Percentiles rank a stretch among this genome's conserved stretches.
phyloP scores from a whole-genome alignment of 2,888 invertebrate genomes.

The Enchytraeus crypticus region DNA sequence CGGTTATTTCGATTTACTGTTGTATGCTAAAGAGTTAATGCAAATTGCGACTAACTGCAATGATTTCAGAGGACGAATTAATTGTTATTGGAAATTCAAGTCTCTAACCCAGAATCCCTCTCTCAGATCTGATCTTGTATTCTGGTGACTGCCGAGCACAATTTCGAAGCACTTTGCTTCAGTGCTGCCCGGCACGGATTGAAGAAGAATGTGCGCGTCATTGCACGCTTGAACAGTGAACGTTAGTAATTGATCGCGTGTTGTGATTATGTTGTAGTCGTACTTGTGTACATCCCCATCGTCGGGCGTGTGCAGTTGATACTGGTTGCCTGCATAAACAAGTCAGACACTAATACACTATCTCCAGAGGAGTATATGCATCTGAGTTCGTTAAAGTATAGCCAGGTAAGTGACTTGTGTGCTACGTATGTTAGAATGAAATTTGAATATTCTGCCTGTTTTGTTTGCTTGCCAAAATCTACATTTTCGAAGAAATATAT shows the following conservation, averaged over 20 bases:
- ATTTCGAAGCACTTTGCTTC: constrained; percentile 4
- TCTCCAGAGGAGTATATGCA: too few species aligned
- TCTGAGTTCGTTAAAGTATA: too few species aligned
- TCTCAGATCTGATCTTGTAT: constrained; percentile 2
- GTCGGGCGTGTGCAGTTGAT: constrained; percentile 1
- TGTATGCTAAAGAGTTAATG: too few species aligned
- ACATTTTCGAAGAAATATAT: too few species aligned
- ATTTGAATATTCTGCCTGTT: too few species aligned
- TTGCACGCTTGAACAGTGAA: constrained; percentile 9
- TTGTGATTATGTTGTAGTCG: neutral
- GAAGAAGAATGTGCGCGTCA: constrained; percentile 10
- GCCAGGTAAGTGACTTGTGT: too few species aligned
- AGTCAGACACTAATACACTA: too few species aligned
- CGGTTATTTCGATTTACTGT: too few species aligned
- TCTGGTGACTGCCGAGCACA: constrained; percentile 2
- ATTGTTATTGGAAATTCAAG: neutral
- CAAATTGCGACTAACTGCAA: too few species aligned
- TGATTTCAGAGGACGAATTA: too few species aligned
- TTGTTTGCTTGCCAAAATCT: too few species aligned
- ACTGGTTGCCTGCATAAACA: neutral
- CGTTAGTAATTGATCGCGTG: neutral
- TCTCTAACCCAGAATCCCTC: neutral
- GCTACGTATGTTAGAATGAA: too few species aligned
- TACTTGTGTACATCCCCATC: neutral
- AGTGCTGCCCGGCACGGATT: constrained; percentile 2